These are phyloP conservation scores for Orchesellides sinensis DNA, from an alignment of 2,888 invertebrate species.

Conservation along the genomic window DNA sequence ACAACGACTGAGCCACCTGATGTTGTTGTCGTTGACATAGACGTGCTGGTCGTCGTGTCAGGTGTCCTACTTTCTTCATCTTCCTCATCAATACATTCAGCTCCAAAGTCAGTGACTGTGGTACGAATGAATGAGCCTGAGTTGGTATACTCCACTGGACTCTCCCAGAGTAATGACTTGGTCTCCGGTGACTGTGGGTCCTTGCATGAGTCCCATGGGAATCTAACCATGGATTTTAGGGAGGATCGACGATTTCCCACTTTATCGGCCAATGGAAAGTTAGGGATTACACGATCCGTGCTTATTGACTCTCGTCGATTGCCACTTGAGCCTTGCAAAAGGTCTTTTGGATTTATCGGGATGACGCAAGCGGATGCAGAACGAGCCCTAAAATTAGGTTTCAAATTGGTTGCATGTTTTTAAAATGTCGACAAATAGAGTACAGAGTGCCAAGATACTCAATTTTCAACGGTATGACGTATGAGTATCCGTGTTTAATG, in stretches of 20 bases:
- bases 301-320: slow-evolving; percentile 66
- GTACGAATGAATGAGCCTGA: slow-evolving; percentile 63
- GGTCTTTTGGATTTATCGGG: slow-evolving; percentile 64
- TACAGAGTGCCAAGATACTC: too few species aligned
- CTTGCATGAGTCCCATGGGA: slow-evolving; percentile 60
- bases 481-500: too few species aligned
- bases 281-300: slow-evolving; percentile 57
- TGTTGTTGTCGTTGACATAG: slow-evolving; percentile 15
- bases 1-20: too few species aligned
- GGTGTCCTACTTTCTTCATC: slow-evolving; percentile 59
- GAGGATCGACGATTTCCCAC: slow-evolving; percentile 64
- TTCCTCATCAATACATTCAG: slow-evolving; percentile 66
- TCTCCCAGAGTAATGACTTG: slow-evolving; percentile 47
- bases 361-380: slow-evolving; percentile 72
- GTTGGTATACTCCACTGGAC: slow-evolving; percentile 59
- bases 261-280: slow-evolving; percentile 54
- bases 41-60: slow-evolving; percentile 27
- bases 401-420: too few species aligned
- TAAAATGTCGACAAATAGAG: too few species aligned
- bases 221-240: slow-evolving; percentile 60
- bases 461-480: too few species aligned
- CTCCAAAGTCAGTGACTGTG: slow-evolving; percentile 60
- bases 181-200: slow-evolving; percentile 52
- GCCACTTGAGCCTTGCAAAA: slow-evolving; percentile 45
- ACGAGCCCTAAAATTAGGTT: slow-evolving; percentile 63